A percentile compares a stretch with the other conserved stretches of the same genome.
Evolutionary conservation across 2,113 vertebrate species (phyloP).

Genomic region (Nestor notabilis): DNA sequence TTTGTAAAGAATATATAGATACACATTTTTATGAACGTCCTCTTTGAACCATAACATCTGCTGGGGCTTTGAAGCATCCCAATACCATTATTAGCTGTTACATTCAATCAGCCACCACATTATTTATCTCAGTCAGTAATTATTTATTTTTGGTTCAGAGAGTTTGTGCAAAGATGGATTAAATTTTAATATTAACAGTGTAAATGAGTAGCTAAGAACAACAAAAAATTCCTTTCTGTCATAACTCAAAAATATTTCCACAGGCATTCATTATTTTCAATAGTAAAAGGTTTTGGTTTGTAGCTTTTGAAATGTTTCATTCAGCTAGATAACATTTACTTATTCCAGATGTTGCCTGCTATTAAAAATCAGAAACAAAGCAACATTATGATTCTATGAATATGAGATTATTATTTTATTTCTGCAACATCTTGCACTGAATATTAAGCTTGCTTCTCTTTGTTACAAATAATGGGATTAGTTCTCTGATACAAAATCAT

Average conservation of each 20-base stretch:
- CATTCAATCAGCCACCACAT: background rate
- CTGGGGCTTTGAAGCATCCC: background rate
- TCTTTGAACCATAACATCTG: background rate
- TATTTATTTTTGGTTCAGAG: slow-evolving; percentile 25
- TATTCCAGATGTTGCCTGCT: slow-evolving; percentile 68
- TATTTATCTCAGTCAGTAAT: background rate
- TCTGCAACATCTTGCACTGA: background rate
- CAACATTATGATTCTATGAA: too few relatives aligned
- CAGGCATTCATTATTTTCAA: slow-evolving; percentile 52
- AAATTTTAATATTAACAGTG: slow-evolving; percentile 16
- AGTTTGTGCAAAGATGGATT: background rate
- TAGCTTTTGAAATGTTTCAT: slow-evolving; percentile 37
- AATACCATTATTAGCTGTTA: background rate
- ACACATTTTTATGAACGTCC: background rate
- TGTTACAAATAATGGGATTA: slow-evolving; percentile 19
- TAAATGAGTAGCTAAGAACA: background rate
- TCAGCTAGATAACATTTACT: slow-evolving; percentile 55
- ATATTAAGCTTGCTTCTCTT: background rate
- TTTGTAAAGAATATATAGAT: background rate
- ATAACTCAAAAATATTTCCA: slow-evolving; percentile 54
- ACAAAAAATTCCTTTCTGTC: slow-evolving; percentile 6
- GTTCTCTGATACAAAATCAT: background rate
- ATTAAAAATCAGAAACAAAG: slow-evolving; percentile 15
- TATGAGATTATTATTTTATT: slow-evolving; percentile 30
- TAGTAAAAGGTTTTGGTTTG: slow-evolving; percentile 17